Base-by-base conservation (phyloP, 2,888 invertebrate genomes). In the Melanostoma mellinum region DNA sequence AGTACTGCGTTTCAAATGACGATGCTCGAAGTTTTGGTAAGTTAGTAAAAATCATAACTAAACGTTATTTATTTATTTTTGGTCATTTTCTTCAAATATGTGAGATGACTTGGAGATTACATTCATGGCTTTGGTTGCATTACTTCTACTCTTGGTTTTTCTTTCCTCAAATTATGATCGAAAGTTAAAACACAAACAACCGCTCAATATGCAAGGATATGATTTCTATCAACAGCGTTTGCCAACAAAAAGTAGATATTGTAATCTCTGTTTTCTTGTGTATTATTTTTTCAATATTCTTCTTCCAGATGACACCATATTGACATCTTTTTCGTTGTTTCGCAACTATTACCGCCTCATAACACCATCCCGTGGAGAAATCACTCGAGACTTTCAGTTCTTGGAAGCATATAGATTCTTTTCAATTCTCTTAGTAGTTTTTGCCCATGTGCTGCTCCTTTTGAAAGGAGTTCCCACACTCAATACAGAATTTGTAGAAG, bases 291-390 rank as follows among this genome's bases (percentile, higher is more conserved):
- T 20, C 0, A 20, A 20, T 20, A 20, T 6, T 20, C 44, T 50
- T 58, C 46, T 85, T 81, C 58, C 9, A 89, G 87, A 20, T 2
- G 86, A 89, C 44, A 79, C 68, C 4, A 48, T 88, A 0, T 44
- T 90, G 0, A 88, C 89, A 10, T 85, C 88, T 6, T 90, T 89
- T 60, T 90, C 90, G 2, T 20, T 90, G 3, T 87, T 86, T 33
- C 89, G 90, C 53, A 90, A 90, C 32, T 90, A 89, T 61, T 89
- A 87, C 79, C 89, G 89, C 2, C 82, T 90, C 0, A 73, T 71
- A 3, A 35, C 71, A 9, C 86, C 88, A 0, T 67, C 87, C 3
- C 38, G 40, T 3, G 85, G 81, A 6, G 85, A 86, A 4, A 56
- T 85, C 3, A 80, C 86, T 1, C 78, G 72, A n/a, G 89, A 90